phyloP scores from a whole-genome alignment of 2,113 vertebrate genomes.

The Athene cunicularia region DNA sequence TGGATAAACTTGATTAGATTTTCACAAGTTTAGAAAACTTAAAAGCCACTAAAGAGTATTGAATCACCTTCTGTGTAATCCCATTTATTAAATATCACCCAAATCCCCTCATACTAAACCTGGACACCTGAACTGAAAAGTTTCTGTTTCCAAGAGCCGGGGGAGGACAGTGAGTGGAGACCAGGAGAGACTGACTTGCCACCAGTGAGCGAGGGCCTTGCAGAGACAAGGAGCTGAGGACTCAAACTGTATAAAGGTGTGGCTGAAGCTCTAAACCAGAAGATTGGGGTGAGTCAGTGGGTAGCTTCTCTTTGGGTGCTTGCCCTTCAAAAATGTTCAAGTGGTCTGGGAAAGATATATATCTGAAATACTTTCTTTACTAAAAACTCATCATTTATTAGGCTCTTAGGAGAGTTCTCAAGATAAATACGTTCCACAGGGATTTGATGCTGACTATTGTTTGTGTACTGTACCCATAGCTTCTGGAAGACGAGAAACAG shows the following conservation, averaged over 20 bases:
- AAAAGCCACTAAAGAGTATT: not conserved
- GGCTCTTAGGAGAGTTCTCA: not conserved
- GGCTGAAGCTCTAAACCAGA: not conserved
- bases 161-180: not conserved
- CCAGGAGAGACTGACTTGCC: not conserved
- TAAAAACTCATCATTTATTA: not conserved
- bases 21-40: not conserved
- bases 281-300: fast-evolving
- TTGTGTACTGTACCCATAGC: not conserved
- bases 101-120: not conserved
- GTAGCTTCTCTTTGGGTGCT: not conserved
- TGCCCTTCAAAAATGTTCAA: not conserved
- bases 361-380: not conserved
- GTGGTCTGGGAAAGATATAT: not conserved
- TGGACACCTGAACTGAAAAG: not conserved
- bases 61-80: not conserved
- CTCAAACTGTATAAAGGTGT: not conserved
- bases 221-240: not conserved
- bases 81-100: not conserved
- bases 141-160: not conserved
- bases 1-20: not conserved
- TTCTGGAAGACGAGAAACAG: not conserved
- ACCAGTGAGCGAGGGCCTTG: not conserved
- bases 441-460: not conserved
- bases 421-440: not conserved